Percentiles rank a stretch among this genome's conserved stretches.
Conservation (phyloP, 2,113 vertebrate genomes). For the Antechinus stuartii region DNA sequence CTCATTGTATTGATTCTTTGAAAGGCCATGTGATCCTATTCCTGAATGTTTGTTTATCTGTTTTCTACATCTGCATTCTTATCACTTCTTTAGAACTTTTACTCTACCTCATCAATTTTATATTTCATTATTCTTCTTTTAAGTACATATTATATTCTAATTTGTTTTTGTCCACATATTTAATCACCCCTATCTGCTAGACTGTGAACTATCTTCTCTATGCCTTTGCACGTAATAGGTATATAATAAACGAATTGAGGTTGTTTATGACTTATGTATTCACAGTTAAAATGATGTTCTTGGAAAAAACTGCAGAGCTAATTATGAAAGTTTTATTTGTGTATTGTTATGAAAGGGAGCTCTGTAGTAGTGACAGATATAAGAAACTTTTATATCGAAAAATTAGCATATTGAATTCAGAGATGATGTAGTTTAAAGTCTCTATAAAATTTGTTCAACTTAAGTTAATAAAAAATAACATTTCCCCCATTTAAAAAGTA, state of each 20-base stretch:
- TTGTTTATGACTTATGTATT: neutral
- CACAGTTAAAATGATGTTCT: neutral
- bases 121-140: neutral
- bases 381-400: constrained; percentile 31
- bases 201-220: neutral
- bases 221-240: neutral
- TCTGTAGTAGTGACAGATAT: constrained; percentile 18
- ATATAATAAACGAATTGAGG: neutral
- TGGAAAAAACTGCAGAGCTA: neutral
- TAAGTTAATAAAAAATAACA: constrained; percentile 33
- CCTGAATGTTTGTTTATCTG: no score
- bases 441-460: constrained; percentile 30
- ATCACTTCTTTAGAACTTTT: no score
- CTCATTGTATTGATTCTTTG: neutral
- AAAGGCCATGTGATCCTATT: neutral
- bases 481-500: constrained; percentile 36
- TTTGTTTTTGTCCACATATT: neutral
- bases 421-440: neutral
- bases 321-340: constrained; percentile 34
- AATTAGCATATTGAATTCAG: constrained; percentile 15
- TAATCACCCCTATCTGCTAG: neutral
- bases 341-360: constrained; percentile 33
- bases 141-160: neutral
- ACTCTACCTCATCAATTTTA: no score
- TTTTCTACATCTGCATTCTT: no score